Base-by-base conservation (phyloP, 2,888 invertebrate species). In the Stenoptilia bipunctidactyla region DNA sequence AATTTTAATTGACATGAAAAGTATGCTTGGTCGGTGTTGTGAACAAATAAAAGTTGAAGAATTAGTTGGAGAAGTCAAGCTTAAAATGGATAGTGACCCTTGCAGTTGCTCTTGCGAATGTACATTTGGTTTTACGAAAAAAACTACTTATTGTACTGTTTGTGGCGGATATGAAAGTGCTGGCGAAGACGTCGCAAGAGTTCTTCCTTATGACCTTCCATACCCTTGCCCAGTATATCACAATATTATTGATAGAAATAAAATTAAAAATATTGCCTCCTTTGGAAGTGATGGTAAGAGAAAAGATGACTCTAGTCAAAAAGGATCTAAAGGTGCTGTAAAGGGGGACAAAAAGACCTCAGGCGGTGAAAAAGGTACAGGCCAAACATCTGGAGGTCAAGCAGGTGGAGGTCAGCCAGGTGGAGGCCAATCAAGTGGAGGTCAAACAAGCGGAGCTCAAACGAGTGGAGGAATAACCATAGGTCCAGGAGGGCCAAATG, bases 31-130 rank as follows among this genome's bases (percentile, higher is more conserved):
- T 27, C 47, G 60, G 15, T 71, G 71, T 44, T 73, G 73, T n/a
- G 48, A 65, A 38, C 60, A 61, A 40, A 55, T 71, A 55, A 57
- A 64, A 46, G 48, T 67, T 15, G 58, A 58, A 2, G 45, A 55
- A 9, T 37, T 6, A 37, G 66, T 51, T 15, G 48, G 72, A 27
- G 53, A 48, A 44, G 64, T 68, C 2, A 62, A 62, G 40, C 55
- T 71, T 53, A 56, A 64, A 45, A 48, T 66, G 20, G 59, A 60
- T 2, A 45, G 53, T 9, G 59, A 68, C 36, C 65, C 70, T 13
- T 83, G 83, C 51, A 74, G 53, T 47, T 83, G 83, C 48, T 55
- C 71, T 36, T 83, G 83, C 42, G 70, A 77, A 45, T 83, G 83
- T 48, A 56, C 51, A 27, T 79, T 80, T 56, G 72, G 66, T 13